These are phyloP conservation scores for Drosophila differens DNA, from an alignment of 2,888 invertebrate genomes.

Conservation along the genomic window DNA sequence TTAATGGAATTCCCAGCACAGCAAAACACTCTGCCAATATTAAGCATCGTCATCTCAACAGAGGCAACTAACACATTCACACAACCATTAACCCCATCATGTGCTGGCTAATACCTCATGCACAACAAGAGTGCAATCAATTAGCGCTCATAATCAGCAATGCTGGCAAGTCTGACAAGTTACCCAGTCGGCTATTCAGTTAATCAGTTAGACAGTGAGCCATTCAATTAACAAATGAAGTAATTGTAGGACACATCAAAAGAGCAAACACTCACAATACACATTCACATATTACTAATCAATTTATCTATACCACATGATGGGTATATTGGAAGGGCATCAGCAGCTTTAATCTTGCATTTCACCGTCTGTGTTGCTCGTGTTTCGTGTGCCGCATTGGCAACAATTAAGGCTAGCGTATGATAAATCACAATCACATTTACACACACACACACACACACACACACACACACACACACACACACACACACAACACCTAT, in stretches of 20 bases:
- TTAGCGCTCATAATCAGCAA: conserved; percentile 65
- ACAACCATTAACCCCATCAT: conserved; percentile 20
- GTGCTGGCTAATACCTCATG: conserved; percentile 46
- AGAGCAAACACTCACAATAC: conserved; percentile 52
- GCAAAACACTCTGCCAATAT: neutral
- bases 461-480: conserved; percentile 9
- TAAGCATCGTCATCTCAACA: neutral
- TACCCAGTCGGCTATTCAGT: conserved; percentile 20
- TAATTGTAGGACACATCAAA: conserved; percentile 68
- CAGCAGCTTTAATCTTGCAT: conserved; percentile 38
- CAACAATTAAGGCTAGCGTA: conserved; percentile 64
- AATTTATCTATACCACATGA: conserved; percentile 38
- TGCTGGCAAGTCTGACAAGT: conserved; percentile 13
- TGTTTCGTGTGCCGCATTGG: conserved; percentile 35
- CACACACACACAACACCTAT: too few species aligned
- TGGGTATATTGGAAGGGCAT: conserved; percentile 34
- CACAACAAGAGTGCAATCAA: conserved; percentile 68
- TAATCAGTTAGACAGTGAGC: conserved; percentile 30
- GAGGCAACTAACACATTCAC: conserved; percentile 1
- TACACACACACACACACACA: conserved; percentile 32
- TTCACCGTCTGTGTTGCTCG: conserved; percentile 26
- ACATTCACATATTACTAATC: conserved; percentile 37
- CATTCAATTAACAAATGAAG: conserved; percentile 65
- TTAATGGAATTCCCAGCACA: neutral
- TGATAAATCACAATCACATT: conserved; percentile 69